These are phyloP conservation scores for Cyprinodon tularosa DNA, from an alignment of 2,113 vertebrate species.

Conservation along the genomic window DNA sequence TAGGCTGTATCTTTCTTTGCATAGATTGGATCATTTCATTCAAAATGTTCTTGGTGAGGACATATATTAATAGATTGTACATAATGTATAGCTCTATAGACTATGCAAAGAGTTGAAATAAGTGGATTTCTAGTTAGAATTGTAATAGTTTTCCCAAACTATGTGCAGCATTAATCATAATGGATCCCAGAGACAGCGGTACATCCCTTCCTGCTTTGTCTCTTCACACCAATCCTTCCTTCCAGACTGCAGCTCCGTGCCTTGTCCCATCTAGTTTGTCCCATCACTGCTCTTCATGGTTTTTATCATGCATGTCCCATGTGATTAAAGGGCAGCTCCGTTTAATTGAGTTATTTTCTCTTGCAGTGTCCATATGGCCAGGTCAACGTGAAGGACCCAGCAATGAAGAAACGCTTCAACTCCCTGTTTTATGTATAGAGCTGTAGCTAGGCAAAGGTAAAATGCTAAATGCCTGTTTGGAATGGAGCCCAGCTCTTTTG, in stretches of 20 bases:
- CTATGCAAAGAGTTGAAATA: background rate
- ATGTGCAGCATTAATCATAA: background rate
- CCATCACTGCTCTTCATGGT: background rate
- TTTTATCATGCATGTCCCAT: conserved; percentile 23
- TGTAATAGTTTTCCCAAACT: background rate
- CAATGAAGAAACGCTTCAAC: conserved; percentile 84
- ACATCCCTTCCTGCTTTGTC: background rate
- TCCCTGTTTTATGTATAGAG: conserved; percentile 80
- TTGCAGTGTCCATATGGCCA: conserved; percentile 87
- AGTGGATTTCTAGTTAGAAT: background rate
- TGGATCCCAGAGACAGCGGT: background rate
- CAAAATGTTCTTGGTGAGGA: too few species aligned
- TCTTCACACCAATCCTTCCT: background rate
- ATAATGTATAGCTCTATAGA: background rate
- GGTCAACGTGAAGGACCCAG: conserved; percentile 85
- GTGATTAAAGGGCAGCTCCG: conserved; percentile 26
- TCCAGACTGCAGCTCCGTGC: background rate
- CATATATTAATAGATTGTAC: too few species aligned
- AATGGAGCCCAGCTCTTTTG: conserved; percentile 28
- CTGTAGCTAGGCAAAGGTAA: conserved; percentile 26
- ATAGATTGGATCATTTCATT: too few species aligned
- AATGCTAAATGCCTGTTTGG: conserved; percentile 16
- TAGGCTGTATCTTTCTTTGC: too few species aligned
- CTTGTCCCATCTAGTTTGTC: background rate
- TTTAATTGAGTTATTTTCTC: conserved; percentile 72